phyloP scores from a whole-genome alignment of 1,140 invertebrate species.

The Calosoma granatense region DNA sequence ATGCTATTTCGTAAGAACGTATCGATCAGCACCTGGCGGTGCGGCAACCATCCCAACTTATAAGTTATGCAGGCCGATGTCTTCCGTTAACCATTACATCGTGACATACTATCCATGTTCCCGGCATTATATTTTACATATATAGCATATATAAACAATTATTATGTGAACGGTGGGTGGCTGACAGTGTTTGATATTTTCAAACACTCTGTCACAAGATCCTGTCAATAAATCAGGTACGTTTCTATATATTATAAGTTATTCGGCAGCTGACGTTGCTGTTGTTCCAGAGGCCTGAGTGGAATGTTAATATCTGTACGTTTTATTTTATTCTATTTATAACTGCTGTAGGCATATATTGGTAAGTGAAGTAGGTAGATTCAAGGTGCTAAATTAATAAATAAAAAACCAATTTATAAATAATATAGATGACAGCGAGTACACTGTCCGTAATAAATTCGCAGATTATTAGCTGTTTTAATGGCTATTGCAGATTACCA shows the following conservation, averaged over 20 bases:
- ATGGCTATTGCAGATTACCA: slow-evolving; percentile 2
- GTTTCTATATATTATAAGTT: too few relatives aligned
- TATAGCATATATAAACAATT: background rate
- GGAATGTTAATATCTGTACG: too few relatives aligned
- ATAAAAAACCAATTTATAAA: too few relatives aligned
- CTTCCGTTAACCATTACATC: background rate
- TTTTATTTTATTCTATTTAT: too few relatives aligned
- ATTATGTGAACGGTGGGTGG: background rate
- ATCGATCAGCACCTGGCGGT: background rate
- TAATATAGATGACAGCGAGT: too few relatives aligned
- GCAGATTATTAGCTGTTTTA: background rate
- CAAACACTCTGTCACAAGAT: background rate
- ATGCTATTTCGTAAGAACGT: background rate
- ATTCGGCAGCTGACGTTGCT: too few relatives aligned
- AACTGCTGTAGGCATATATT: too few relatives aligned
- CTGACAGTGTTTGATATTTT: background rate
- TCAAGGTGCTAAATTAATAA: too few relatives aligned
- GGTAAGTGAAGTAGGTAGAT: too few relatives aligned
- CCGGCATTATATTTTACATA: background rate
- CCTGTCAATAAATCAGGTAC: background rate
- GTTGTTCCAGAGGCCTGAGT: too few relatives aligned
- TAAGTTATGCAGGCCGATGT: background rate
- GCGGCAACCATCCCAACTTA: background rate
- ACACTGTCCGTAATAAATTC: slow-evolving; percentile 4
- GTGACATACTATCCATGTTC: background rate